phyloP scores from a whole-genome alignment of 2,888 invertebrate genomes.

The Tetheella fluctuosa region DNA sequence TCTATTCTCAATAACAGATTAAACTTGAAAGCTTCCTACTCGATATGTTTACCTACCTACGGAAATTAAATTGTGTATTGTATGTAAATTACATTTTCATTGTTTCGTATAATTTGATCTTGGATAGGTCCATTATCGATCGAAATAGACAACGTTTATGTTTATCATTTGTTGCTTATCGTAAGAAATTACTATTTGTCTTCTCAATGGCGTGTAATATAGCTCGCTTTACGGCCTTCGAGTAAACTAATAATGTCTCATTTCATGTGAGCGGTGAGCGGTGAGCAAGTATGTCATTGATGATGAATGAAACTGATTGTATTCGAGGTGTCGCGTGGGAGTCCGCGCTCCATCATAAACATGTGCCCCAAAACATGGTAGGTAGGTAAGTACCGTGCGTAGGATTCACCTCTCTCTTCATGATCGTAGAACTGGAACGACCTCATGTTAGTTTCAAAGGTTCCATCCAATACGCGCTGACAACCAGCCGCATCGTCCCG shows the following conservation, averaged over 20 bases:
- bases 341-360: not conserved
- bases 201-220: not conserved
- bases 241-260: not conserved
- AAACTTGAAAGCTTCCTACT: not conserved
- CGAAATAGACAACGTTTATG: not conserved
- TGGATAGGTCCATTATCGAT: not conserved
- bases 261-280: not conserved
- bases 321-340: constrained; percentile 4
- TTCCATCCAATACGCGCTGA: too few relatives aligned
- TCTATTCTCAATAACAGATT: not conserved
- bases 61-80: constrained; percentile 1
- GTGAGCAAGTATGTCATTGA: not conserved
- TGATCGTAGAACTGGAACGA: not conserved
- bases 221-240: constrained; percentile 1
- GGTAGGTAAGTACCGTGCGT: not conserved
- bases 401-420: not conserved
- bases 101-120: not conserved
- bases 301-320: not conserved
- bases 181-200: not conserved
- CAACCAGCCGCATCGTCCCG: too few relatives aligned
- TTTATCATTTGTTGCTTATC: not conserved
- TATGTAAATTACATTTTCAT: constrained; percentile 3
- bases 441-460: too few relatives aligned
- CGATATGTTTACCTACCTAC: too few relatives aligned
- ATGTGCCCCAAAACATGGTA: not conserved